phyloP scores from a whole-genome alignment of 2,888 invertebrate species.

The Cantharis rufa region DNA sequence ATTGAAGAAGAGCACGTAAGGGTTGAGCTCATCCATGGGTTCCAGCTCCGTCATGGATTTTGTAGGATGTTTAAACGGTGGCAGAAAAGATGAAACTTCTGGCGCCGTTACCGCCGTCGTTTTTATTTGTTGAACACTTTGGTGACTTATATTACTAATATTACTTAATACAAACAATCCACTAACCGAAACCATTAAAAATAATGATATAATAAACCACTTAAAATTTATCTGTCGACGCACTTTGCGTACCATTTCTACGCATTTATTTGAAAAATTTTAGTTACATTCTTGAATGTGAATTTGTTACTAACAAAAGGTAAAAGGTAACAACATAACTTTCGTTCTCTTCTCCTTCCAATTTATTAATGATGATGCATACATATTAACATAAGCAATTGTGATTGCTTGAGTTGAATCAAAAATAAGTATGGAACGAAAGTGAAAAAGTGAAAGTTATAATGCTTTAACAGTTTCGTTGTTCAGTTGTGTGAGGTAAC shows the following conservation, averaged over 20 bases:
- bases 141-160: slow-evolving; percentile 6
- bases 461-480: neutral
- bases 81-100: slow-evolving; percentile 22
- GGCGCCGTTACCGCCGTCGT: slow-evolving; percentile 23
- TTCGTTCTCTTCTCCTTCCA: neutral
- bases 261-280: neutral
- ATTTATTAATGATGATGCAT: neutral
- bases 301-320: slow-evolving; percentile 16
- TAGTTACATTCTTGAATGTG: slow-evolving; percentile 4
- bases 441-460: slow-evolving; percentile 5
- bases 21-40: slow-evolving; percentile 56
- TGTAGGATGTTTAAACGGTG: slow-evolving; percentile 52
- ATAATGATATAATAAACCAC: slow-evolving; percentile 35
- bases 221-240: slow-evolving; percentile 31
- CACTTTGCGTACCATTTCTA: slow-evolving; percentile 17
- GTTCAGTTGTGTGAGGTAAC: neutral
- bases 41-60: slow-evolving; percentile 60
- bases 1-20: slow-evolving; percentile 63
- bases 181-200: slow-evolving; percentile 33
- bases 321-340: slow-evolving; percentile 24
- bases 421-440: slow-evolving; percentile 6
- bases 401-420: neutral
- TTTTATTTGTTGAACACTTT: slow-evolving; percentile 3
- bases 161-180: slow-evolving; percentile 34
- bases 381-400: neutral